These are phyloP conservation scores for Bucorvus abyssinicus DNA, from an alignment of 2,797 vertebrate genomes.

Conservation along the genomic window DNA sequence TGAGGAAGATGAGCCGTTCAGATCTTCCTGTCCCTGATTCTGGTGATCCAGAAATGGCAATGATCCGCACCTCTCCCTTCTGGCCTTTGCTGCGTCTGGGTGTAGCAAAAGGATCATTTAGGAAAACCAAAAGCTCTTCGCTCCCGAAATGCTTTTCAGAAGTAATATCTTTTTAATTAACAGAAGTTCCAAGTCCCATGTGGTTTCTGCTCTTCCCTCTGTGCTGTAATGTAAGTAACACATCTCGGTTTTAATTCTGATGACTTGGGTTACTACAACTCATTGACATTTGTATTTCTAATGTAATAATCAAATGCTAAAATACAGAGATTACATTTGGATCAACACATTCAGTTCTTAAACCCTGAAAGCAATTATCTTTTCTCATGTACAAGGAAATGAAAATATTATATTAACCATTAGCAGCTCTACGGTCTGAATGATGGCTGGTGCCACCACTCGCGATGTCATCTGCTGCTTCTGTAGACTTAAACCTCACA, in stretches of 20 bases:
- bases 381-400: slow-evolving; percentile 54
- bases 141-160: neutral
- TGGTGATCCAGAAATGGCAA: neutral
- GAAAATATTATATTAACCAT: slow-evolving; percentile 53
- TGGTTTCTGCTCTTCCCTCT: neutral
- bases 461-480: neutral
- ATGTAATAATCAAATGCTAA: slow-evolving; percentile 67
- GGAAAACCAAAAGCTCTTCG: neutral
- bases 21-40: neutral
- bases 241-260: neutral
- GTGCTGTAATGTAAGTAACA: neutral
- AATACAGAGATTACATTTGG: slow-evolving; percentile 70
- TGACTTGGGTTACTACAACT: neutral
- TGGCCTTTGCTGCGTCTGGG: neutral
- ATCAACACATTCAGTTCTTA: slow-evolving; percentile 73
- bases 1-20: accelerated
- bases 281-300: slow-evolving; percentile 72
- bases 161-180: neutral
- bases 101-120: neutral
- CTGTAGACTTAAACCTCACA: neutral
- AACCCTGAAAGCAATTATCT: slow-evolving; percentile 73
- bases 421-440: slow-evolving; percentile 14
- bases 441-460: neutral
- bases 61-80: neutral
- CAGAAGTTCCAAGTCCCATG: neutral